Percentiles rank a stretch among this genome's conserved stretches.
Evolutionary conservation across 2,888 invertebrate species (phyloP).

Genomic region (Dendrolimus pini): DNA sequence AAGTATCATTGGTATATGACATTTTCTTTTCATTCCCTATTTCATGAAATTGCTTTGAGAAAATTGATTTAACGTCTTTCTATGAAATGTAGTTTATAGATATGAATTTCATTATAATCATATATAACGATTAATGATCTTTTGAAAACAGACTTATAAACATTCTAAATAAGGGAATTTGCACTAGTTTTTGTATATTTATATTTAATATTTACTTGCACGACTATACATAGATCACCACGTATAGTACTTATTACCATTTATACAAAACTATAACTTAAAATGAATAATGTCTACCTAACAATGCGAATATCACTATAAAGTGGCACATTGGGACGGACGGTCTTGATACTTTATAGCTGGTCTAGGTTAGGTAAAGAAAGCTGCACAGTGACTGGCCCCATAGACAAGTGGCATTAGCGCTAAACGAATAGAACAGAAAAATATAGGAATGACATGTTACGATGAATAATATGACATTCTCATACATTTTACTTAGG

Average conservation of each 20-base stretch:
- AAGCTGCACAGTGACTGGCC: no score
- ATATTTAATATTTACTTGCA: slow-evolving; percentile 17
- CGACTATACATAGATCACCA: slow-evolving; percentile 6
- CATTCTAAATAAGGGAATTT: slow-evolving; percentile 1
- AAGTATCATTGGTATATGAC: not conserved
- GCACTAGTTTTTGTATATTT: slow-evolving; percentile 18
- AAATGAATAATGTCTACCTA: no score
- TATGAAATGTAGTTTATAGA: not conserved
- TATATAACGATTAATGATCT: not conserved
- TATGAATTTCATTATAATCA: not conserved
- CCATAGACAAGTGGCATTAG: no score
- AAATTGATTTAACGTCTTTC: not conserved
- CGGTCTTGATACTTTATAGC: no score
- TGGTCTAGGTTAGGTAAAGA: no score
- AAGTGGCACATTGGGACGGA: no score
- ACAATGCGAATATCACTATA: no score
- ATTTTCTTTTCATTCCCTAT: not conserved
- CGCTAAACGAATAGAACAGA: no score
- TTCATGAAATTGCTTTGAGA: not conserved
- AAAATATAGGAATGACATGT: no score
- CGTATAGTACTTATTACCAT: slow-evolving; percentile 17
- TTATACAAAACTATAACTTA: not conserved
- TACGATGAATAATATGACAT: no score
- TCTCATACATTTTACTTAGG: no score
- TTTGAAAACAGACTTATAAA: not conserved